Conservation (phyloP, 2,888 invertebrate genomes). For the Pseudococcus longispinus region DNA sequence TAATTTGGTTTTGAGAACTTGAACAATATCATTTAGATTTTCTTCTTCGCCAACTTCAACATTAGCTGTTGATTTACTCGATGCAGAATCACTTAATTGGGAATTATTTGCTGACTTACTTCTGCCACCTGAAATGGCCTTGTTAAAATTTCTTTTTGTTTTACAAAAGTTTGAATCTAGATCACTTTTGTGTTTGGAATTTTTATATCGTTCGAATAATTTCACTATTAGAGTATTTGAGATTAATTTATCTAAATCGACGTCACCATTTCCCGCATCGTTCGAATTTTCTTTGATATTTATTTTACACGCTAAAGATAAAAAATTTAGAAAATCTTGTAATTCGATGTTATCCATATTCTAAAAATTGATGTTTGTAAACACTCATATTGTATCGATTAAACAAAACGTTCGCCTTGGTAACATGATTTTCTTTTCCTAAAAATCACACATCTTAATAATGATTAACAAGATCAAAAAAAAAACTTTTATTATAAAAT, state of each 20-base stretch:
- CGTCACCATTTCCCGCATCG: constrained; percentile 1
- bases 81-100: not conserved
- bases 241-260: constrained; percentile 4
- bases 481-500: constrained; percentile 16
- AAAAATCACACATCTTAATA: not conserved
- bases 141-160: not conserved
- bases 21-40: constrained; percentile 23
- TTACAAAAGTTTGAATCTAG: not conserved
- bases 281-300: constrained; percentile 46
- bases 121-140: not conserved
- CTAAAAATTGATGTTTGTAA: constrained; percentile 18
- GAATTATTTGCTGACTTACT: constrained; percentile 20
- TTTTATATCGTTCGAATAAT: not conserved
- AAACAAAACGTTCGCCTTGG: not conserved
- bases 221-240: constrained; percentile 17
- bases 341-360: constrained; percentile 31
- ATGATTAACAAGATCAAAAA: not conserved
- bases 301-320: constrained; percentile 47
- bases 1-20: constrained; percentile 63
- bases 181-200: not conserved
- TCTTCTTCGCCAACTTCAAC: not conserved
- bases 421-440: not conserved
- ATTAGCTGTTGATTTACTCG: not conserved
- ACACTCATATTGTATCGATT: not conserved
- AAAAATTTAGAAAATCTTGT: constrained; percentile 50